These are phyloP conservation scores for Recurvirostra avosetta DNA, from an alignment of 2,113 vertebrate genomes.

Conservation along the genomic window DNA sequence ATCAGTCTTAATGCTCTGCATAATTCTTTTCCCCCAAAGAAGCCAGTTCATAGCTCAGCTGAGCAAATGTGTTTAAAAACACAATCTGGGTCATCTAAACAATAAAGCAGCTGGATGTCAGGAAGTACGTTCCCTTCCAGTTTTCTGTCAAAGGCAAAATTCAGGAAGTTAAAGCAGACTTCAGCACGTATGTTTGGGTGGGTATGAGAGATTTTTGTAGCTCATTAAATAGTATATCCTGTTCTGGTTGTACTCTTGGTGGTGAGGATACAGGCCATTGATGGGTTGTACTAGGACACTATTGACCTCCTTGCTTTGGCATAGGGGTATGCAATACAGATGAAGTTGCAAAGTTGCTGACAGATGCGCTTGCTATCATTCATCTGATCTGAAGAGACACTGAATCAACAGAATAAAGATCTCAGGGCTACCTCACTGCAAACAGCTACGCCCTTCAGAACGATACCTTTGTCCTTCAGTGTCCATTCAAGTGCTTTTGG, in stretches of 20 bases:
- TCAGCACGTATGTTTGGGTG: neutral
- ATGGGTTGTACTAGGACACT: neutral
- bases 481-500: slow-evolving; percentile 31
- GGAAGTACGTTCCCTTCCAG: neutral
- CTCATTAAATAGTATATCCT: neutral
- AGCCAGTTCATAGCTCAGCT: neutral
- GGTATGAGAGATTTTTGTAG: neutral
- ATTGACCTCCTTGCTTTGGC: neutral
- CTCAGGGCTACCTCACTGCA: neutral
- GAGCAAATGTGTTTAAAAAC: neutral
- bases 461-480: slow-evolving; percentile 59
- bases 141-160: neutral
- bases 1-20: neutral
- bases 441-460: neutral
- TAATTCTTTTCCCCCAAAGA: slow-evolving; percentile 8
- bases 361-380: neutral
- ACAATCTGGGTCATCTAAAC: neutral
- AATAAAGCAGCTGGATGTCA: neutral
- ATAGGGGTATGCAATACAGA: neutral
- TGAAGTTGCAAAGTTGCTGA: slow-evolving; percentile 38
- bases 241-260: neutral
- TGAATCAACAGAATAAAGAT: slow-evolving; percentile 64
- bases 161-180: neutral
- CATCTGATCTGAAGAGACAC: slow-evolving; percentile 46
- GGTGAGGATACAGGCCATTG: neutral